Base-by-base conservation (phyloP, 2,888 invertebrate genomes). In the Proisotoma minuta region DNA sequence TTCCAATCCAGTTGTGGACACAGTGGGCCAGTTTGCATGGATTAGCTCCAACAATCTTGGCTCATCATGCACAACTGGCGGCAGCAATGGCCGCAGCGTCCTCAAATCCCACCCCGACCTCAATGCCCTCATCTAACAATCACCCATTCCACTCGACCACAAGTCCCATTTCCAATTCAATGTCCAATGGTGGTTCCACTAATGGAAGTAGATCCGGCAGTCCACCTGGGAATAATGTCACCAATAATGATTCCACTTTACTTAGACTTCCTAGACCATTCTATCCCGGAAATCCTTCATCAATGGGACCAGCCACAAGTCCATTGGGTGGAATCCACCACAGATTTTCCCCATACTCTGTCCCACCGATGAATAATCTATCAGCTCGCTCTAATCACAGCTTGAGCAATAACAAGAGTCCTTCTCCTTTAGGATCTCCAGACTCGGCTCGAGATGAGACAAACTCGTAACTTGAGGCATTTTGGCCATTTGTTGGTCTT, bases 21-120 rank as follows among this genome's bases (percentile, higher is more conserved):
- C 86, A 86, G 74, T 87, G 86, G 87, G 85, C 85, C 8, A 85
- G 85, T 74, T 75, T 75, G 5, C 74, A 74, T 53, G 75, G 75
- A 20, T 60, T 85, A 56, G 66, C 69, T 39, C 84, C 85, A 1
- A 84, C 85, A 66, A 76, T 85, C 43, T 77, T 85, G 52, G 79
- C 80, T 3, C 86, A 87, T 74, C 85, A 85, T 75, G 84, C 85
- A 73, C 81, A 81, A 68, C 75, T 85, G 52, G 82, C 83, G 1
- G 78, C 79, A 0, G 78, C 79, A 0, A 78, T 78, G 43, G 80
- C 82, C 2, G 73, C 73, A 3, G 64, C 50, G 3, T 62, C 67
- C 22, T 60, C 60, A 23, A 57, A 57, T 57, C 50, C 48, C 27
- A 49, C 27, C 26, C 56, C 60, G 18, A 48, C 57, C 2, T 39